phyloP scores from a whole-genome alignment of 2,113 vertebrate species.

The Chionomys nivalis region DNA sequence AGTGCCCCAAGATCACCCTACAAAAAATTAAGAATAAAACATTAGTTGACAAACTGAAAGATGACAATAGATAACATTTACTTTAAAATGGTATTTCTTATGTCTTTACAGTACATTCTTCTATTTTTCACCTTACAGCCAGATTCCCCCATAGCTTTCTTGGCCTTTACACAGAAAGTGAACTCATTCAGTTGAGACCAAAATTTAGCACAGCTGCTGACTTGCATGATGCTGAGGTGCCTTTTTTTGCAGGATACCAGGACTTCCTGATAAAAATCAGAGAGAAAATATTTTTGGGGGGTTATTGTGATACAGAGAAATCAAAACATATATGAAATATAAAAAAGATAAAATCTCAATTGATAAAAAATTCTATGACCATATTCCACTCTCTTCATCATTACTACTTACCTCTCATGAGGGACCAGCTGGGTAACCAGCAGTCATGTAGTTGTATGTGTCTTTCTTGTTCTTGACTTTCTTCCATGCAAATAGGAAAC shows the following conservation, averaged over 20 bases:
- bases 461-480: neutral
- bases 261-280: conserved; percentile 18
- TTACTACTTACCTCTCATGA: conserved; percentile 52
- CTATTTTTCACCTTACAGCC: conserved; percentile 54
- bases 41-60: neutral
- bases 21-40: neutral
- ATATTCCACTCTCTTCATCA: neutral
- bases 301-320: neutral
- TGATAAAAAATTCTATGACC: neutral
- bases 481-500: conserved; percentile 60
- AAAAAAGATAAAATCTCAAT: neutral
- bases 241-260: conserved; percentile 57
- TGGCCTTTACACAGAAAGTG: conserved; percentile 62
- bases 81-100: neutral
- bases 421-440: conserved; percentile 58
- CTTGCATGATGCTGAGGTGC: conserved; percentile 22
- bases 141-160: conserved; percentile 33
- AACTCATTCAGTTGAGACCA: conserved; percentile 38
- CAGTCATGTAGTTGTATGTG: conserved; percentile 53
- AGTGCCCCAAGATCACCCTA: conserved; percentile 73
- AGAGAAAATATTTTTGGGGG: no score
- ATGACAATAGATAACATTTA: neutral
- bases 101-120: neutral
- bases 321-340: neutral
- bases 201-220: conserved; percentile 36